Conservation (phyloP, 2,888 invertebrate genomes). For the Punctoribates punctum region DNA sequence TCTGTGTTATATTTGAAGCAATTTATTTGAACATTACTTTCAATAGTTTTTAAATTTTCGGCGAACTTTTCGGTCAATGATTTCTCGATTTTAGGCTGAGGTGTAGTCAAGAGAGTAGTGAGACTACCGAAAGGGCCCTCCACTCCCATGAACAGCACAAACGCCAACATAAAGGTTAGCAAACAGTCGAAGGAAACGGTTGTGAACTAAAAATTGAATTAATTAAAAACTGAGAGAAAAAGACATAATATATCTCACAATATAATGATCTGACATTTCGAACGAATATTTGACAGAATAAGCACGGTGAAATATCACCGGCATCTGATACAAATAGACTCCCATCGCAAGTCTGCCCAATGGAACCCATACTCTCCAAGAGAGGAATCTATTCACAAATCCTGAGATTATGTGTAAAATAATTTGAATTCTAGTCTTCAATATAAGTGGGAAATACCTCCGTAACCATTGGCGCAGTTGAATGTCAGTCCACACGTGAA, state of each 20-base stretch:
- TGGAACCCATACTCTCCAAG: neutral
- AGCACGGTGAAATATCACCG: neutral
- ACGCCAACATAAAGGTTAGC: neutral
- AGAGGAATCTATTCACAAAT: neutral
- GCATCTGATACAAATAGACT: neutral
- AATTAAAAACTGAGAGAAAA: neutral
- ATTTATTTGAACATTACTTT: no score
- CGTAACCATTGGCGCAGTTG: conserved; percentile 6
- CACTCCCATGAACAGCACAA: neutral
- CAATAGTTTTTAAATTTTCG: no score
- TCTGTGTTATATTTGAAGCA: no score
- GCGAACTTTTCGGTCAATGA: neutral
- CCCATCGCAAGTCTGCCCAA: neutral
- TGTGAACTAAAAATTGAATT: neutral
- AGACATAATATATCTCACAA: neutral
- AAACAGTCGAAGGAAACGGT: neutral
- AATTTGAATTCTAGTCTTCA: neutral
- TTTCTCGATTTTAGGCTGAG: neutral
- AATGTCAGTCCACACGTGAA: neutral
- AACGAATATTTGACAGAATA: neutral
- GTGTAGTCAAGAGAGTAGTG: neutral
- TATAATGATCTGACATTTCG: neutral
- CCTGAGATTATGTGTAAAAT: neutral
- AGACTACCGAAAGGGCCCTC: neutral
- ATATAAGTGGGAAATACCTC: neutral